phyloP scores from a whole-genome alignment of 2,113 vertebrate species.

The Hirundichthys speculiger region DNA sequence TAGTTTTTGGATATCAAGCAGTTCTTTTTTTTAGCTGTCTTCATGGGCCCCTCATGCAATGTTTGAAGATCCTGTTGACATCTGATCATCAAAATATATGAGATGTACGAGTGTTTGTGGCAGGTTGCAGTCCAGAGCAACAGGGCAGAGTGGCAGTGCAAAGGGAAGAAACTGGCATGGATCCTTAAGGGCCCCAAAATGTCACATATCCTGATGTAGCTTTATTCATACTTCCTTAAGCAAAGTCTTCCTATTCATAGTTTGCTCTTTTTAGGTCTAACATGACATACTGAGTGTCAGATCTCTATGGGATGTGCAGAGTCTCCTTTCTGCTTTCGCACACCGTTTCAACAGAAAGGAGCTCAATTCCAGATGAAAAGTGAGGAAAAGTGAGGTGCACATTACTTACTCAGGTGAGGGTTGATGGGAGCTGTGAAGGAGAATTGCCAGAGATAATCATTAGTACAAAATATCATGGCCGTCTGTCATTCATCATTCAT shows the following conservation, averaged over 20 bases:
- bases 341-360: constrained; percentile 25
- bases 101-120: no score
- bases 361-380: constrained; percentile 3
- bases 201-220: no score
- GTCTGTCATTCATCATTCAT: no score
- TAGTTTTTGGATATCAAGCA: no score
- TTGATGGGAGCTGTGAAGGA: constrained; percentile 84
- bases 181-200: no score
- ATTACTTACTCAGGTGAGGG: constrained; percentile 87
- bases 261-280: constrained; percentile 20
- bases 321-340: constrained; percentile 29
- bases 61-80: no score
- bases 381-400: constrained; percentile 40
- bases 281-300: constrained; percentile 29
- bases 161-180: no score
- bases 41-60: no score
- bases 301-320: constrained; percentile 18
- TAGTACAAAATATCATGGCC: constrained; percentile 43
- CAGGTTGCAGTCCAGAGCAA: no score
- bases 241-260: constrained; percentile 8
- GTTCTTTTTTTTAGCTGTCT: no score
- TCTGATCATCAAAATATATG: no score
- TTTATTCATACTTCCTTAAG: neutral
- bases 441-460: constrained; percentile 51
- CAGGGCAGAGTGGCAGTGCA: no score